Evolutionary conservation across 2,113 vertebrate genomes (phyloP), one percentile per base, ranked within the genome.

Genomic region (Nycticorax nycticorax): DNA sequence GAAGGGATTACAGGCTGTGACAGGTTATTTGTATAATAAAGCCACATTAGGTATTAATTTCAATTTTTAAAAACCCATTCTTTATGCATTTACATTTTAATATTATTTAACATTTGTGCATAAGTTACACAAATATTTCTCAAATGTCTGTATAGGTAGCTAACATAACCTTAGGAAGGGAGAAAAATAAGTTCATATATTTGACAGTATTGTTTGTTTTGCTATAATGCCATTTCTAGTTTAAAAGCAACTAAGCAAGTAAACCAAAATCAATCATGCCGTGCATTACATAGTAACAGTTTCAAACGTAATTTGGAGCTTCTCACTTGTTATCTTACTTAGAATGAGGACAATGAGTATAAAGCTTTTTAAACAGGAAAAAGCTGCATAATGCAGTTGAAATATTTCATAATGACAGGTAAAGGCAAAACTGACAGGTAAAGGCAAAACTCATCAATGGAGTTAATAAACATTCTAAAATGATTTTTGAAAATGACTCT

Each of bases 371-470:
- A 82, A 52, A 53, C 12, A 82, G 67, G 33, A 76, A 68, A 85
- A 76, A 15, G 11, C 67, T 94, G 48, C 67, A 73, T 79, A 71
- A 77, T 77, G 50, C 41, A 45, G 59, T 16, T 60, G 16, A 95
- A 83, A 59, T 94, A 88, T 80, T 90, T 96, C 41, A 73, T 23
- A 27, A 74, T 94, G 89, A 94, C 24, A 88, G 21, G 8, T 48
- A 85, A 94, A 96, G 82, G 71, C 48, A 93, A 92, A 94, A 48
- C 33, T 94, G 75, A 92, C 75, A 85, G 47, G 45, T 68, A 85
- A 94, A 90, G 85, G 57, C 53, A 97, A 79, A 95, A 53, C 30
- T 88, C 71, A 64, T 88, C 67, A 88, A 48, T 3, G 3, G 39
- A 57, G 80, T 94, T 90, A 23, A 37, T 57, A 83, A 35, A 53